A percentile compares a stretch with the other conserved stretches of the same genome.
Evolutionary conservation across 1,140 invertebrate genomes (phyloP).

Genomic region (Gerris buenoi): DNA sequence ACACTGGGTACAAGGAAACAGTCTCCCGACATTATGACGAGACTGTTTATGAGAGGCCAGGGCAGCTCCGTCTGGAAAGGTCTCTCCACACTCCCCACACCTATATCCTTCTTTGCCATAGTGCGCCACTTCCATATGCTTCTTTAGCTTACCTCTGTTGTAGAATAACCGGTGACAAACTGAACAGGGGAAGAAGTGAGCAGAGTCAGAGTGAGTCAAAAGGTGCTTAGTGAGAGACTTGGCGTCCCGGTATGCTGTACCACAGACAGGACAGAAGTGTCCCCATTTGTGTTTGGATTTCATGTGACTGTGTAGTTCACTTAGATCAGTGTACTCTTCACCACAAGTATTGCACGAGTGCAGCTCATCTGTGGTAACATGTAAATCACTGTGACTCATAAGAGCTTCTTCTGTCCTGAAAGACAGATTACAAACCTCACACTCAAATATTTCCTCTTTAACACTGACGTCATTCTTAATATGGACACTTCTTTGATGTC

Average conservation of each 20-base stretch:
- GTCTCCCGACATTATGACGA: constrained; percentile 31
- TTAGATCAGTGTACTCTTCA: constrained; percentile 36
- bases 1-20: constrained; percentile 70
- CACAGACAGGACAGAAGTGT: constrained; percentile 36
- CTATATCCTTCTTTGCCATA: constrained; percentile 6
- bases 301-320: constrained; percentile 39
- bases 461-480: constrained; percentile 18
- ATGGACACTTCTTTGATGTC: constrained; percentile 39
- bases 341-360: constrained; percentile 12
- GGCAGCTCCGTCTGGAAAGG: constrained; percentile 50
- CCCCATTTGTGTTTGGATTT: constrained; percentile 39
- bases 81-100: constrained; percentile 53
- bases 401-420: constrained; percentile 55
- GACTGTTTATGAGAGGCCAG: constrained; percentile 45
- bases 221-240: constrained; percentile 50
- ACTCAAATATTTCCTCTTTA: constrained; percentile 29
- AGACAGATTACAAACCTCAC: constrained; percentile 57
- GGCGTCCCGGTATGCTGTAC: constrained; percentile 47
- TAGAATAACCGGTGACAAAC: constrained; percentile 53
- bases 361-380: constrained; percentile 8
- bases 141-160: constrained; percentile 42
- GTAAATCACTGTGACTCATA: constrained; percentile 43
- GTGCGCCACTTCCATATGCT: constrained; percentile 24
- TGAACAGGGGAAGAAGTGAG: constrained; percentile 40
- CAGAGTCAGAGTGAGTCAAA: constrained; percentile 38